Evolutionary conservation across 1,140 invertebrate species (phyloP).

Genomic region (Paraescarpia echinospica): DNA sequence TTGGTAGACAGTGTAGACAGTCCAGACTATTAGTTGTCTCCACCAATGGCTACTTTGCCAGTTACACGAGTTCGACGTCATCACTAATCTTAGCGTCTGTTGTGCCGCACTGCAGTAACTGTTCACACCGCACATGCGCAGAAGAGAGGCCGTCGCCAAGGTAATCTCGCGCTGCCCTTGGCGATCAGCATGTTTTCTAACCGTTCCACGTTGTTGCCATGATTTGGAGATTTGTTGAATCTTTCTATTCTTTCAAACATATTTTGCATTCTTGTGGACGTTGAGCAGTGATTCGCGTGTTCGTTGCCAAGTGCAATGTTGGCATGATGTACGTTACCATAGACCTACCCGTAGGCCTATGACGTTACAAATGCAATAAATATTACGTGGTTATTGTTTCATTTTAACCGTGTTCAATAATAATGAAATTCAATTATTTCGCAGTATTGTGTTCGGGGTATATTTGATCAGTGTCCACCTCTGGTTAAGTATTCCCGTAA

Average conservation of each 20-base stretch:
- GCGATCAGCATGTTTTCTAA: neutral
- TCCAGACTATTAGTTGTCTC: neutral
- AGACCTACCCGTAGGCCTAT: too few species aligned
- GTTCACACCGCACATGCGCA: conserved; percentile 3
- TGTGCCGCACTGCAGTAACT: neutral
- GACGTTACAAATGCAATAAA: neutral
- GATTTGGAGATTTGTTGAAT: neutral
- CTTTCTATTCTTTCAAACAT: neutral
- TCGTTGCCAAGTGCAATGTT: neutral
- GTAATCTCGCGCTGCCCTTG: conserved; percentile 3
- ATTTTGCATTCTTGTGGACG: neutral
- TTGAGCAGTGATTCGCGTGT: neutral
- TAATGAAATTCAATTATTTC: neutral
- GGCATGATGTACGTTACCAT: neutral
- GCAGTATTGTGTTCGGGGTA: neutral
- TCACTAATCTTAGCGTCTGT: neutral
- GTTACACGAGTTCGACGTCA: neutral
- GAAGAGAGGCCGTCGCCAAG: neutral
- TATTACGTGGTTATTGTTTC: neutral
- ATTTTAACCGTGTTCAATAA: neutral
- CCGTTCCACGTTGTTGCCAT: neutral
- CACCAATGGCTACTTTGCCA: neutral
- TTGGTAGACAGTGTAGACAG: too few species aligned
- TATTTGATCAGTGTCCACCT: too few species aligned
- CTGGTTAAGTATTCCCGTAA: neutral